phyloP scores from a whole-genome alignment of 2,888 invertebrate genomes.

The Muschampia plurimacula region DNA sequence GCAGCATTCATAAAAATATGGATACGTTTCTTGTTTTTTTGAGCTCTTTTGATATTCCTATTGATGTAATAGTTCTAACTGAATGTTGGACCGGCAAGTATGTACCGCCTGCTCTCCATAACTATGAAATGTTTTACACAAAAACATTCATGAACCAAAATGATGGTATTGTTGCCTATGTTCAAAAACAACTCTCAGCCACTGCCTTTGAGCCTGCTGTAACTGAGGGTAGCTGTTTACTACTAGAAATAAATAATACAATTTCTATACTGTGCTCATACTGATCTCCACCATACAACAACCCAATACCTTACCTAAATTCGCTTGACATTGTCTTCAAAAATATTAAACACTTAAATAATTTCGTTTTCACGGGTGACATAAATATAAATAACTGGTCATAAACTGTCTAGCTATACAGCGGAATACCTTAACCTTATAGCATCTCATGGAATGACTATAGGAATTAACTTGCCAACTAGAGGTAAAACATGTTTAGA shows the following conservation, averaged over 20 bases:
- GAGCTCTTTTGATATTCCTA: background rate
- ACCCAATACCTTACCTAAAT: background rate
- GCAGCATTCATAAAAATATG: conserved; percentile 35
- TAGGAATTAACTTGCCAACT: background rate
- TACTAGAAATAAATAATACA: background rate
- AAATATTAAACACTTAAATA: background rate
- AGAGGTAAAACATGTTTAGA: background rate
- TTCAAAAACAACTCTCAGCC: background rate
- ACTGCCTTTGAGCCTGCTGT: background rate
- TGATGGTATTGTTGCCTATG: background rate
- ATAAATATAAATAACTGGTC: background rate
- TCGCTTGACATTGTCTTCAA: background rate
- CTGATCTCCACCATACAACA: background rate
- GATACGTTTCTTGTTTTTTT: conserved; percentile 28
- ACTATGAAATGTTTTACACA: conserved; percentile 32
- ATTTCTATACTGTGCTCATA: background rate
- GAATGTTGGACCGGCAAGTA: conserved; percentile 34
- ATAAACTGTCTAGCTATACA: background rate
- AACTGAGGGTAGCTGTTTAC: background rate
- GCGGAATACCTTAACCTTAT: background rate
- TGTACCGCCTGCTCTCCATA: conserved; percentile 16
- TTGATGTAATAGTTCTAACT: conserved; percentile 36
- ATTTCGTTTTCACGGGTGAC: background rate
- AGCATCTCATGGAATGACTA: background rate
- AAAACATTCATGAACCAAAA: conserved; percentile 33